A percentile compares a stretch with the other conserved stretches of the same genome.
Conservation (phyloP, 2,888 invertebrate genomes). For the Reticulitermes lucifugus region DNA sequence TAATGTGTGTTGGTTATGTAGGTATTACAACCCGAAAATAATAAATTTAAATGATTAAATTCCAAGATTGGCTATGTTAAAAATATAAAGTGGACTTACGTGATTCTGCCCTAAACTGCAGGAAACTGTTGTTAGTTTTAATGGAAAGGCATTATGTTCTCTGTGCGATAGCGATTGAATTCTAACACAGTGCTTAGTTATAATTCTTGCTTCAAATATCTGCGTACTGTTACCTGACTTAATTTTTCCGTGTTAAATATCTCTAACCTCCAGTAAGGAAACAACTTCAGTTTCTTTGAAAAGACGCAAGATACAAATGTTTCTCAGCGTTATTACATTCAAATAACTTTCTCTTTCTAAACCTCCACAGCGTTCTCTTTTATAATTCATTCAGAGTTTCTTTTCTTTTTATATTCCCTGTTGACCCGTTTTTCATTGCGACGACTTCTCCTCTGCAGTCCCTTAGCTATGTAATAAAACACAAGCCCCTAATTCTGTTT, state of each 20-base stretch:
- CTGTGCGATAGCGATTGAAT: too few relatives aligned
- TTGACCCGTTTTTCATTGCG: background rate
- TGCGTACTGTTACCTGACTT: too few relatives aligned
- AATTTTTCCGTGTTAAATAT: background rate
- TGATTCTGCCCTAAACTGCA: too few relatives aligned
- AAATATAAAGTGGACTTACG: too few relatives aligned
- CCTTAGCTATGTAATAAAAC: background rate
- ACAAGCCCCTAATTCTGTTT: conserved; percentile 8
- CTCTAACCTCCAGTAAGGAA: background rate
- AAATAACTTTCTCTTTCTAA: conserved; percentile 10
- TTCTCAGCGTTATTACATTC: background rate
- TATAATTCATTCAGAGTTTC: conserved; percentile 31
- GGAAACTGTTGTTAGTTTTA: too few relatives aligned
- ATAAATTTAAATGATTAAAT: too few relatives aligned
- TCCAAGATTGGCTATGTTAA: too few relatives aligned
- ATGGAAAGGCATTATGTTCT: too few relatives aligned
- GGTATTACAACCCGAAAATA: too few relatives aligned
- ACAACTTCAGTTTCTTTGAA: background rate
- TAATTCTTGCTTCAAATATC: too few relatives aligned
- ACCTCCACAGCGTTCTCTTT: background rate
- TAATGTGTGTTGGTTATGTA: too few relatives aligned
- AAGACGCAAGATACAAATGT: background rate
- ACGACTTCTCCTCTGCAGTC: background rate
- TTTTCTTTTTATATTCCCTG: conserved; percentile 21
- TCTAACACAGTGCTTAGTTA: too few relatives aligned